phyloP scores from a whole-genome alignment of 1,140 invertebrate genomes.

The Platyscapa corneri region DNA sequence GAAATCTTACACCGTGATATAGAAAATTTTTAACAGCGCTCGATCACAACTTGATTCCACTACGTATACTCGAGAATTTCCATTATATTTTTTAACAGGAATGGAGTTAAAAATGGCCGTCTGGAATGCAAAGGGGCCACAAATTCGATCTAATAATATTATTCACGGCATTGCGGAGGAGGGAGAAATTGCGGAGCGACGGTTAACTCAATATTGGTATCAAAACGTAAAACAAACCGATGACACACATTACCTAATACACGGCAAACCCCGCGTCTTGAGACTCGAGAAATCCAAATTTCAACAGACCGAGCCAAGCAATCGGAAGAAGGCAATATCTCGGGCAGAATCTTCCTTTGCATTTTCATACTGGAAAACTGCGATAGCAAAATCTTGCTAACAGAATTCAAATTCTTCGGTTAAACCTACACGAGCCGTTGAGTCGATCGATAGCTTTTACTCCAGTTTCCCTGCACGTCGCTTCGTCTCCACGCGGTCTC shows the following conservation, averaged over 20 bases:
- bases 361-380: not conserved
- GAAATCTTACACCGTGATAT: not conserved
- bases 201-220: not conserved
- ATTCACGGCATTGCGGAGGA: not conserved
- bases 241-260: not conserved
- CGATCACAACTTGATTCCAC: not conserved
- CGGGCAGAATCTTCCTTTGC: not conserved
- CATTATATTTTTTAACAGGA: not conserved
- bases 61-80: not conserved
- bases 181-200: not conserved
- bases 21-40: not conserved
- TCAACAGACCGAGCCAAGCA: not conserved
- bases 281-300: conserved; percentile 2
- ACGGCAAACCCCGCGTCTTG: not conserved
- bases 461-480: not conserved
- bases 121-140: not conserved
- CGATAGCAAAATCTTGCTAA: conserved; percentile 14
- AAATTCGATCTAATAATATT: not conserved
- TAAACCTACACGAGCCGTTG: conserved; percentile 5
- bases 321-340: conserved; percentile 1
- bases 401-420: conserved; percentile 7
- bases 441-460: not conserved
- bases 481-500: not conserved
- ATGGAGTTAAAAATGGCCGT: not conserved
- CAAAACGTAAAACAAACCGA: not conserved